These are phyloP conservation scores for Erethizon dorsatum DNA, from an alignment of 2,797 vertebrate genomes.

Conservation along the genomic window DNA sequence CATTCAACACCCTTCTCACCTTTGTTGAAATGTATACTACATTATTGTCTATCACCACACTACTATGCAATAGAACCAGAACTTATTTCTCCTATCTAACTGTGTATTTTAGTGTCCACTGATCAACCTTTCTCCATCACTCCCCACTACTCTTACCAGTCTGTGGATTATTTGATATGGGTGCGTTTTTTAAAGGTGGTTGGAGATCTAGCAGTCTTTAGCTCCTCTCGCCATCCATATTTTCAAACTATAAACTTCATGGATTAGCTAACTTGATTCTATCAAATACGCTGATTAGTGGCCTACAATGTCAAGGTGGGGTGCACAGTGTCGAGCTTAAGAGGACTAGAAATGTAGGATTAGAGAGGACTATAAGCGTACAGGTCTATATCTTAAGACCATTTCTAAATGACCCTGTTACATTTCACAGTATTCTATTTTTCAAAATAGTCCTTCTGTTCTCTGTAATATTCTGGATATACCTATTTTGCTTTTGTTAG, in stretches of 20 bases:
- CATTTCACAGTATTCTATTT: constrained; percentile 9
- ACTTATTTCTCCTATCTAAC: background rate
- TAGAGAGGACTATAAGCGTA: background rate
- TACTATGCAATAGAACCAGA: no score
- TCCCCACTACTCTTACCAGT: no score
- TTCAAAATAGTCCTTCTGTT: background rate
- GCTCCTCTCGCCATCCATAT: background rate
- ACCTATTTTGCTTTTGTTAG: background rate
- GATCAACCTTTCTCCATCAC: background rate
- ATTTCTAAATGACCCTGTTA: background rate
- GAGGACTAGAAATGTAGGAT: background rate
- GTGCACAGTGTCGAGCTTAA: background rate
- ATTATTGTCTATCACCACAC: no score
- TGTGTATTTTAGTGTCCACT: background rate
- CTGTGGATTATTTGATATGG: background rate
- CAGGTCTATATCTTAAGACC: background rate
- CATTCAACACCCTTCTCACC: background rate
- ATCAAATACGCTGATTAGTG: background rate
- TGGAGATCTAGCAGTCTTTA: background rate
- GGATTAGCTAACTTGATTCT: background rate
- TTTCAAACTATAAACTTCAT: background rate
- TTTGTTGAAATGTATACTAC: background rate
- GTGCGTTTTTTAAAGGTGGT: background rate
- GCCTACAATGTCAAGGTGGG: no score
- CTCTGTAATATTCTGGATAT: background rate